phyloP scores from a whole-genome alignment of 2,797 vertebrate species.

The Hippocampus kuda region DNA sequence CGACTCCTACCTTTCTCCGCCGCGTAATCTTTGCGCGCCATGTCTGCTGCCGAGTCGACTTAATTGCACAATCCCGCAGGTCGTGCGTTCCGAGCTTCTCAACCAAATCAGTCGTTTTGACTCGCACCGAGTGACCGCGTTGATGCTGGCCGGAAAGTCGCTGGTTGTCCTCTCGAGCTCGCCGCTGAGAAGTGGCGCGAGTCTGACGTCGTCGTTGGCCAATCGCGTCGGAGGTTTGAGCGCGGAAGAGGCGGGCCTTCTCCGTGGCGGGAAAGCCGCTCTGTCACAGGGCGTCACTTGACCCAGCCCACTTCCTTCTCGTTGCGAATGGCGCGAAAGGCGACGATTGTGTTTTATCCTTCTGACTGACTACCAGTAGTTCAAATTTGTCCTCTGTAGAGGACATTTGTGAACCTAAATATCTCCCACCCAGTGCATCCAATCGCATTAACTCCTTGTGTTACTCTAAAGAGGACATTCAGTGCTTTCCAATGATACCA shows the following conservation, averaged over 20 bases:
- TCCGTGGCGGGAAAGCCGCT: constrained; percentile 65
- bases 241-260: constrained; percentile 38
- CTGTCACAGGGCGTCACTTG: constrained; percentile 42
- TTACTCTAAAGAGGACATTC: no score
- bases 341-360: constrained; percentile 23
- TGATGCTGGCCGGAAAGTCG: not conserved
- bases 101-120: not conserved
- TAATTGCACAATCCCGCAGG: not conserved
- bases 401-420: no score
- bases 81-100: not conserved
- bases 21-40: constrained; percentile 79
- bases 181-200: constrained; percentile 69
- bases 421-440: no score
- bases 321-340: constrained; percentile 60
- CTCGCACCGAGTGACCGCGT: not conserved
- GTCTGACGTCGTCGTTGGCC: constrained; percentile 47
- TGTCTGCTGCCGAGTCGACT: constrained; percentile 34
- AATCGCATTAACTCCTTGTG: no score
- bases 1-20: constrained; percentile 74
- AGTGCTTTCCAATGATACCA: no score
- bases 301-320: constrained; percentile 34
- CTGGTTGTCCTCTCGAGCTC: constrained; percentile 8
- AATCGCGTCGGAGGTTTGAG: constrained; percentile 30
- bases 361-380: no score
- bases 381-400: no score